These are phyloP conservation scores for Cairina moschata DNA, from an alignment of 2,113 vertebrate genomes.

Conservation along the genomic window DNA sequence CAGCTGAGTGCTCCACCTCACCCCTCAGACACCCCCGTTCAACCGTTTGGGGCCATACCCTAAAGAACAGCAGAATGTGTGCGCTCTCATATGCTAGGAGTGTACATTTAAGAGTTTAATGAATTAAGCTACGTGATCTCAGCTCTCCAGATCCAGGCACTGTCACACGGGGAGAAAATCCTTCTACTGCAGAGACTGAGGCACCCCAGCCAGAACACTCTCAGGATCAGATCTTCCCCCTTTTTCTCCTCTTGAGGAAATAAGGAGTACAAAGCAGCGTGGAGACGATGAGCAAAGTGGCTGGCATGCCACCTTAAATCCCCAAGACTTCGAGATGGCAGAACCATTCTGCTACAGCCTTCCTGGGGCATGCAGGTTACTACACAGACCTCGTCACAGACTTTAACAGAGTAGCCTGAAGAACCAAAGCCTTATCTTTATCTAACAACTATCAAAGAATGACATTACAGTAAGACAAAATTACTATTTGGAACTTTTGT, in stretches of 20 bases:
- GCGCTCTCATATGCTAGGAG: accelerated
- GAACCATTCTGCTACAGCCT: not conserved
- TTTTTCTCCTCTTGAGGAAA: not conserved
- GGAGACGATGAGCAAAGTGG: not conserved
- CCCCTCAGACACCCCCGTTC: accelerated
- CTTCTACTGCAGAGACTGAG: not conserved
- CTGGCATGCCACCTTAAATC: too few relatives aligned
- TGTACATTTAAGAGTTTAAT: accelerated
- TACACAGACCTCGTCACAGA: not conserved
- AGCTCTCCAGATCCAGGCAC: not conserved
- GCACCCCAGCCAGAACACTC: not conserved
- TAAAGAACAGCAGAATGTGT: not conserved
- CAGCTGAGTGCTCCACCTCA: accelerated
- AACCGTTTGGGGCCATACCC: accelerated
- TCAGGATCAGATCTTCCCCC: not conserved
- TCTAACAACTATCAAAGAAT: not conserved
- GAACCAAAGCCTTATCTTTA: not conserved
- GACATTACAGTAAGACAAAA: not conserved
- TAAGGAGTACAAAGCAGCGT: not conserved
- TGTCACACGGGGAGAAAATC: not conserved
- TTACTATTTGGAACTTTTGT: not conserved
- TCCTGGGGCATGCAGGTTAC: not conserved
- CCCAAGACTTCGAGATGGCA: not conserved
- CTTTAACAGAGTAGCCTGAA: not conserved
- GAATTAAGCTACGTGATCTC: not conserved